Evolutionary conservation across 2,797 vertebrate genomes (phyloP), one percentile per base, ranked within the genome.

Genomic region (Phaenicophaeus curvirostris): DNA sequence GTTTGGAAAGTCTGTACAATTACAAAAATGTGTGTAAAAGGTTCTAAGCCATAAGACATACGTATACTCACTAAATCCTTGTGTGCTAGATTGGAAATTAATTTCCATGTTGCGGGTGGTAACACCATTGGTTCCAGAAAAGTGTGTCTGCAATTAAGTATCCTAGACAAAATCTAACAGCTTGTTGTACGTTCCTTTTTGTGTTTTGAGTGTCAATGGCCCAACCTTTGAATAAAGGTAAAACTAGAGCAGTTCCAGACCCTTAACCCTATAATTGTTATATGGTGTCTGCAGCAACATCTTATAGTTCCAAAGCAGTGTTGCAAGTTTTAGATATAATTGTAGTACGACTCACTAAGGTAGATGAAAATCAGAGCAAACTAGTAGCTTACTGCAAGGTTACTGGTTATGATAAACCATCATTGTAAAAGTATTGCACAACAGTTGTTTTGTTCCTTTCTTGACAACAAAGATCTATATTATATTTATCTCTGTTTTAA

Each of bases 1-100:
- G 99, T 97, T 93, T 93, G 96, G 95, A 95, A 97, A 78, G 81
- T 87, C 89, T 92, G 73, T 94, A 94, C 94, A 94, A 96, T 96
- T 96, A 91, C 80, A 6, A 96, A 96, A 96, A 93, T 97, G 80
- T 96, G 86, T 96, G 87, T 97, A 94, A 96, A 96, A 94, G 94
- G 93, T 96, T 96, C 86, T 87, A 94, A 97, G 93, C 67, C 82
- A 2, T 94, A 71, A 78, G 85, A 79, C 77, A 83, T 96, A 89
- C 91, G 84, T 93, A 92, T 95, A 80, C 74, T 96, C 93, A 83
- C 81, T 92, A 93, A 81, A 71, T 92, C 55, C 55, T 86, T 93
- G 63, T 93, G 89, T 94, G 72, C 80, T 85, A 90, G 83, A 74
- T 37, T 63, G 91, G 83, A 96, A 90, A 94, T 88, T 69, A 75